Evolutionary conservation across 2,113 vertebrate species (phyloP).

Genomic region (Chionis minor): DNA sequence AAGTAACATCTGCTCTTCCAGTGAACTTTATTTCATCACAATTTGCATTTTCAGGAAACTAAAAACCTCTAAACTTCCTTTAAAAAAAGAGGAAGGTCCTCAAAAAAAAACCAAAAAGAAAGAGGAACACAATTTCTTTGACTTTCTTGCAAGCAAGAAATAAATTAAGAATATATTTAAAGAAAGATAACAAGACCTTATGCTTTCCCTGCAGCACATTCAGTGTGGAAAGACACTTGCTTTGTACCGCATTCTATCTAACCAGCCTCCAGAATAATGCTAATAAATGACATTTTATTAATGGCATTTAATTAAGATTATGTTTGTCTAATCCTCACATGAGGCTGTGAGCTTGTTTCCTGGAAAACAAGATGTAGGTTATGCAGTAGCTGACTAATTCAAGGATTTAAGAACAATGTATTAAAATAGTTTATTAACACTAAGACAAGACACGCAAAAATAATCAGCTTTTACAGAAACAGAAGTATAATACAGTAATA

Average conservation of each 20-base stretch:
- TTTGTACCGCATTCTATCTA: neutral
- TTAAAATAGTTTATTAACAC: slow-evolving; percentile 54
- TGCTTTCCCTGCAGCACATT: neutral
- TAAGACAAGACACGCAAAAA: neutral
- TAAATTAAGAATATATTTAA: neutral
- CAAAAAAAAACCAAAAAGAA: neutral
- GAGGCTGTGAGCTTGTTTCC: neutral
- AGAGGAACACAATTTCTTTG: neutral
- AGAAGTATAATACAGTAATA: neutral
- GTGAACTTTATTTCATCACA: neutral
- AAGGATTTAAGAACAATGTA: neutral
- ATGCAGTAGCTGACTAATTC: neutral
- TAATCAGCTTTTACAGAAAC: slow-evolving; percentile 33
- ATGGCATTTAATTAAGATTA: neutral
- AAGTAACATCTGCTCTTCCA: neutral
- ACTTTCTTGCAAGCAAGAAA: neutral
- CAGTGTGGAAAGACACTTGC: neutral
- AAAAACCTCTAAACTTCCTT: neutral
- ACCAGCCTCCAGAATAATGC: neutral
- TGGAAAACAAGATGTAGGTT: neutral
- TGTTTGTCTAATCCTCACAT: neutral
- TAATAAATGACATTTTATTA: neutral
- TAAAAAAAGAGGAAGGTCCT: neutral
- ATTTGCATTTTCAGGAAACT: neutral
- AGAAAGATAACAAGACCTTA: neutral